Evolutionary conservation across 92 coral and sea anemone genomes (phyloP).

Genomic region (Siderastrea siderea): DNA sequence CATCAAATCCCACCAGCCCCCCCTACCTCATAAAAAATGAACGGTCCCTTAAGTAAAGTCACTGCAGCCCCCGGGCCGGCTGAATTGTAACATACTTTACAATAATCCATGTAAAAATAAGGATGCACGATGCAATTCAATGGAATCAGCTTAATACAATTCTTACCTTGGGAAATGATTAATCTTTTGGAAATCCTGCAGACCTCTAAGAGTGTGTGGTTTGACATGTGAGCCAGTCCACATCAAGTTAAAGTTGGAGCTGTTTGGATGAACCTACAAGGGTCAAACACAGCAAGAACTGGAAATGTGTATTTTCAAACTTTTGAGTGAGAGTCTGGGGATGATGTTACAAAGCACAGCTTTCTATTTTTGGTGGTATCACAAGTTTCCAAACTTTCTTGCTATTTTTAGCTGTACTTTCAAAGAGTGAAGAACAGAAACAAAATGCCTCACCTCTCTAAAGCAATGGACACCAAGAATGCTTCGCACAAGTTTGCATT

Average conservation of each 20-base stretch:
- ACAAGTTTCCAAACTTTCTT: neutral
- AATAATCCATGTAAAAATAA: no score
- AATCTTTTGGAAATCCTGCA: conserved; percentile 96
- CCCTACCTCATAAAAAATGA: no score
- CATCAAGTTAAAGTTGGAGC: conserved; percentile 97
- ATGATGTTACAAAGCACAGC: no score
- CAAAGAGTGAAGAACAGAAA: neutral
- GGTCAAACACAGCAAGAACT: neutral
- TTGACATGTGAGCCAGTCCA: conserved; percentile 99
- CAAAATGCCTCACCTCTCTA: conserved; percentile 81
- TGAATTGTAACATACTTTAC: no score
- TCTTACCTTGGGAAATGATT: conserved; percentile 97
- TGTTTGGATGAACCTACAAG: conserved; percentile 97
- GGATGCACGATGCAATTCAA: no score
- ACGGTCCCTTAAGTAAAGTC: no score
- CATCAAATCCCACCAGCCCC: no score
- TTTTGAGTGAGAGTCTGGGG: no score
- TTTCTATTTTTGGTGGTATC: no score
- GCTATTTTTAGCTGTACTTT: neutral
- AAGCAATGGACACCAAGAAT: conserved; percentile 93
- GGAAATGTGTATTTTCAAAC: neutral
- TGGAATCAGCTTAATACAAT: neutral
- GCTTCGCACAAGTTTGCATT: conserved; percentile 97
- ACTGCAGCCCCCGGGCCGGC: no score
- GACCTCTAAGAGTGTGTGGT: conserved; percentile 95